These are phyloP conservation scores for Calcarius lapponicus DNA, from an alignment of 2,797 vertebrate genomes.

Conservation along the genomic window DNA sequence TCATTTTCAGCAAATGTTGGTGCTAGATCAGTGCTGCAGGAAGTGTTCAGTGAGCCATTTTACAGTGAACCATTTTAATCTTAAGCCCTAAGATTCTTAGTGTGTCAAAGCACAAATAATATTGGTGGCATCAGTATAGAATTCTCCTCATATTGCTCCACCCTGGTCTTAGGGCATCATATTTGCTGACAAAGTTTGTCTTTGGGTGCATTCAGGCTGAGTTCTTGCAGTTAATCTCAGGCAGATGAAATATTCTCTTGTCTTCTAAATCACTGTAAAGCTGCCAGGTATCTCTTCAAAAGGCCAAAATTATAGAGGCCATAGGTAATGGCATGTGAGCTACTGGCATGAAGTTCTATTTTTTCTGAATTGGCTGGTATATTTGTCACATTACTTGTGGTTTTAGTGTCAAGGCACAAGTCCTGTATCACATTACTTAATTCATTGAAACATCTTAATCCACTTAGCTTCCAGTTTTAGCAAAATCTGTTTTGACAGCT, in stretches of 20 bases:
- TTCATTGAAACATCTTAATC: conserved; percentile 6
- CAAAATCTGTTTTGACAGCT: not conserved
- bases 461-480: not conserved
- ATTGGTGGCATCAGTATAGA: not conserved
- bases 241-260: not conserved
- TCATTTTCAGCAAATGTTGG: not conserved
- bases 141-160: not conserved
- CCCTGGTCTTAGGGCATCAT: not conserved
- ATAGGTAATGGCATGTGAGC: not conserved
- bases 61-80: too few relatives aligned
- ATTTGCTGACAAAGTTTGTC: not conserved
- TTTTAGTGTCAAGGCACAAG: not conserved
- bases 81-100: not conserved
- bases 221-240: not conserved
- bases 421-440: not conserved
- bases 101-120: not conserved
- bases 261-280: not conserved
- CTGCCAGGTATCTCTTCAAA: not conserved
- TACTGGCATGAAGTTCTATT: not conserved
- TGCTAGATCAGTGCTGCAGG: not conserved
- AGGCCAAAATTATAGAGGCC: not conserved
- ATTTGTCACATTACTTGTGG: not conserved
- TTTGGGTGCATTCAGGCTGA: not conserved
- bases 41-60: not conserved
- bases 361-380: not conserved